These are phyloP conservation scores for Etheostoma nigrum DNA, from an alignment of 2,797 vertebrate species.

Conservation along the genomic window DNA sequence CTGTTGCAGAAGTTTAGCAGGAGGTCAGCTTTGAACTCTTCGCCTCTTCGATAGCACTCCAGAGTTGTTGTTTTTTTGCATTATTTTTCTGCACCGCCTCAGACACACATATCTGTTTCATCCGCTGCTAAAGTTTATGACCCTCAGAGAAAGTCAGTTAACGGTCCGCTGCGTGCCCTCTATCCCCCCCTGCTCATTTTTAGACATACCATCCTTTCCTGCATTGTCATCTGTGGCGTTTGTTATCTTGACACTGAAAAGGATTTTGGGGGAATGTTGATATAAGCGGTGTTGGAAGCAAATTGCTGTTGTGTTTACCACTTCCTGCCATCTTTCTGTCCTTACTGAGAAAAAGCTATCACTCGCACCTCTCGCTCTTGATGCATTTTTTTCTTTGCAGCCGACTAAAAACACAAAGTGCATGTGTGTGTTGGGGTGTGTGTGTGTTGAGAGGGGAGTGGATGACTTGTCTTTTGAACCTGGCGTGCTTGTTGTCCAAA, in stretches of 20 bases:
- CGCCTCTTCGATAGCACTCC: slow-evolving; percentile 50
- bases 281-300: slow-evolving; percentile 41
- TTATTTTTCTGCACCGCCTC: slow-evolving; percentile 53
- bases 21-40: slow-evolving; percentile 61
- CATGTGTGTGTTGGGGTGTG: slow-evolving; percentile 91
- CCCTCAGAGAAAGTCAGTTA: slow-evolving; percentile 48
- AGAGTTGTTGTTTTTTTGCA: slow-evolving; percentile 42
- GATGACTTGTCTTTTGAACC: slow-evolving; percentile 96
- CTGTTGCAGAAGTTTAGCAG: slow-evolving; percentile 52
- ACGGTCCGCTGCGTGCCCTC: slow-evolving; percentile 40
- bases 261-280: slow-evolving; percentile 57
- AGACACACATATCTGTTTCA: slow-evolving; percentile 55
- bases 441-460: slow-evolving; percentile 86
- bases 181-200: slow-evolving; percentile 55
- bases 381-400: slow-evolving; percentile 78
- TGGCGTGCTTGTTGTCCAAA: slow-evolving; percentile 94
- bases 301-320: slow-evolving; percentile 56
- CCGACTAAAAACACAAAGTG: slow-evolving; percentile 88
- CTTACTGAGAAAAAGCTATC: slow-evolving; percentile 82
- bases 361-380: slow-evolving; percentile 87
- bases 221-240: slow-evolving; percentile 56
- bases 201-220: slow-evolving; percentile 39
- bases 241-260: slow-evolving; percentile 67
- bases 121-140: slow-evolving; percentile 52
- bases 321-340: slow-evolving; percentile 53